These are phyloP conservation scores for Acromyrmex echinatior DNA, from an alignment of 1,140 invertebrate species.

Conservation along the genomic window DNA sequence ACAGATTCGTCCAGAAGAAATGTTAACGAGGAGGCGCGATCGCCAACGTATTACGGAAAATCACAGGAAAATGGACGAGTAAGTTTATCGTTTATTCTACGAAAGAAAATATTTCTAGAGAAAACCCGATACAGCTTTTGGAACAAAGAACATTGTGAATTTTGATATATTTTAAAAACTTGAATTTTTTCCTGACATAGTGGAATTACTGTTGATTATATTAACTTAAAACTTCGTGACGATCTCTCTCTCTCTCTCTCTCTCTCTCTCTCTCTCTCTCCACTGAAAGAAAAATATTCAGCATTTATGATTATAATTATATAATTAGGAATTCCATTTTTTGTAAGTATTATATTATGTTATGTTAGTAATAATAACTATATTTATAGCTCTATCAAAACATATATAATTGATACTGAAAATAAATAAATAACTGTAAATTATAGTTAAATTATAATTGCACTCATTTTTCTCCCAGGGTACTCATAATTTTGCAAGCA, in stretches of 20 bases:
- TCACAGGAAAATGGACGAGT: constrained; percentile 63
- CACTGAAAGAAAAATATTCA: no score
- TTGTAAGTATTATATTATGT: no score
- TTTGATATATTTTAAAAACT: neutral
- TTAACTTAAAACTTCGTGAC: neutral
- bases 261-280: no score
- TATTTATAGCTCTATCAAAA: no score
- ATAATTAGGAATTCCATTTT: no score
- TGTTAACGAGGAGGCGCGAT: constrained; percentile 76
- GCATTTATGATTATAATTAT: no score
- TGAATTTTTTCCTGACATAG: neutral
- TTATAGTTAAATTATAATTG: no score
- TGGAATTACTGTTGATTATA: neutral
- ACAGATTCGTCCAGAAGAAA: constrained; percentile 72
- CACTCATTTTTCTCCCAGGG: no score
- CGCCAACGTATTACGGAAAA: constrained; percentile 75
- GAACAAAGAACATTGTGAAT: neutral
- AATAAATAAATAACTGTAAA: no score
- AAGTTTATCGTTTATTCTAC: neutral
- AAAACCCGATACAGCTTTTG: neutral
- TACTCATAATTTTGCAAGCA: neutral
- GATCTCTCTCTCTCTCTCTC: neutral
- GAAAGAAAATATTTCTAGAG: constrained; percentile 1
- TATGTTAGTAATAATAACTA: no score
- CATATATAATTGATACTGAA: no score